These are phyloP conservation scores for Epinotia ramella DNA, from an alignment of 2,888 invertebrate genomes.

Conservation along the genomic window DNA sequence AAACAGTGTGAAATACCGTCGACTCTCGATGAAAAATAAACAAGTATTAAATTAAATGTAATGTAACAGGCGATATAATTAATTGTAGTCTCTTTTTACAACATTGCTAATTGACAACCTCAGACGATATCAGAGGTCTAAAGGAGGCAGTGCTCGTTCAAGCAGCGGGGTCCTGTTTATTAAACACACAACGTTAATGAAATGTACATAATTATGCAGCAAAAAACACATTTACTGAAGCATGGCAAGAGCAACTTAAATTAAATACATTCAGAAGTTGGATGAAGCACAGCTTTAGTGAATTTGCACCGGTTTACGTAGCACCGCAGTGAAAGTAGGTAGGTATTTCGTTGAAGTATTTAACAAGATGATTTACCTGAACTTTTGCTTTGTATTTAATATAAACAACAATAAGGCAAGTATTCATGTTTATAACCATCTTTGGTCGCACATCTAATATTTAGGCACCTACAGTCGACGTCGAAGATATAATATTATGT, in stretches of 20 bases:
- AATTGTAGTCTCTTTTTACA: constrained; percentile 6
- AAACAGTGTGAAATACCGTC: too few relatives aligned
- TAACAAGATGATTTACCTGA: background rate
- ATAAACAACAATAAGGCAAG: too few relatives aligned
- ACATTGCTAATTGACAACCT: constrained; percentile 32
- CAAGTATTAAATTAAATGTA: constrained; percentile 26
- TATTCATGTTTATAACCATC: too few relatives aligned
- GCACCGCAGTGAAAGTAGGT: constrained; percentile 3
- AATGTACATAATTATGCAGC: constrained; percentile 34
- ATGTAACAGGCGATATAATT: constrained; percentile 7
- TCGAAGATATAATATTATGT: too few relatives aligned
- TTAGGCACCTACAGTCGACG: too few relatives aligned
- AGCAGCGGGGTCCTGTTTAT: constrained; percentile 28
- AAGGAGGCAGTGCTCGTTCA: constrained; percentile 29
- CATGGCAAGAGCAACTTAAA: constrained; percentile 16
- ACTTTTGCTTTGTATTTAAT: too few relatives aligned
- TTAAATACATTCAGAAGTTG: constrained; percentile 12
- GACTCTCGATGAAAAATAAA: background rate
- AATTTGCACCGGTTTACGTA: constrained; percentile 8
- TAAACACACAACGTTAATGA: constrained; percentile 36
- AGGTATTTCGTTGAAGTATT: background rate
- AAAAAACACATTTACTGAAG: constrained; percentile 25
- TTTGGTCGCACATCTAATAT: too few relatives aligned
- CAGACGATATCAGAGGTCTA: constrained; percentile 20
- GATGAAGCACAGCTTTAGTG: constrained; percentile 3